phyloP scores from a whole-genome alignment of 2,113 vertebrate genomes.

The Brachyhypopomus gauderio region DNA sequence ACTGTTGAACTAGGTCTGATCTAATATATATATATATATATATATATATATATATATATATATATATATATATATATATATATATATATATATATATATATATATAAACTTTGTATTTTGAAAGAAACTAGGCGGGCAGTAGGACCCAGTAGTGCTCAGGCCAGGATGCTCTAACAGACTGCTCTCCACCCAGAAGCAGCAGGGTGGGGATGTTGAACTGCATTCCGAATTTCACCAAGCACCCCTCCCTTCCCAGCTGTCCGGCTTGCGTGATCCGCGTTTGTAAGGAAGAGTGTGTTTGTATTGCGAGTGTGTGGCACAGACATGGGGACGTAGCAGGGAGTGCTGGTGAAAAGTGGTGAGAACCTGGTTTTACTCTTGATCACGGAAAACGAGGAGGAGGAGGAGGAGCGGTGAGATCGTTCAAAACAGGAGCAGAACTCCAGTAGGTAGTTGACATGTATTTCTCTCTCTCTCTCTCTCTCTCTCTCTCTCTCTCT shows the following conservation, averaged over 20 bases:
- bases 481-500: neutral
- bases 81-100: too few species aligned
- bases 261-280: neutral
- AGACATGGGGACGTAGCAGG: neutral
- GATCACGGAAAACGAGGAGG: conserved; percentile 19
- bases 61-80: too few species aligned
- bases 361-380: neutral
- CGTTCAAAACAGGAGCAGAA: conserved; percentile 18
- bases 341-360: neutral
- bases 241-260: neutral
- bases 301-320: neutral
- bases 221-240: conserved; percentile 62
- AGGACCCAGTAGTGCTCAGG: conserved; percentile 68
- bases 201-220: conserved; percentile 61
- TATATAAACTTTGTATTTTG: neutral
- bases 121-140: conserved; percentile 45
- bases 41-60: too few species aligned
- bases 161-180: conserved; percentile 16
- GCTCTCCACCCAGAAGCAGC: conserved; percentile 70
- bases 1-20: too few species aligned
- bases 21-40: too few species aligned
- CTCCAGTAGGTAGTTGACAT: conserved; percentile 23
- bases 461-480: neutral
- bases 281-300: neutral
- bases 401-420: conserved; percentile 34